Base-by-base conservation (phyloP, 2,113 vertebrate genomes). In the Labeo catla region DNA sequence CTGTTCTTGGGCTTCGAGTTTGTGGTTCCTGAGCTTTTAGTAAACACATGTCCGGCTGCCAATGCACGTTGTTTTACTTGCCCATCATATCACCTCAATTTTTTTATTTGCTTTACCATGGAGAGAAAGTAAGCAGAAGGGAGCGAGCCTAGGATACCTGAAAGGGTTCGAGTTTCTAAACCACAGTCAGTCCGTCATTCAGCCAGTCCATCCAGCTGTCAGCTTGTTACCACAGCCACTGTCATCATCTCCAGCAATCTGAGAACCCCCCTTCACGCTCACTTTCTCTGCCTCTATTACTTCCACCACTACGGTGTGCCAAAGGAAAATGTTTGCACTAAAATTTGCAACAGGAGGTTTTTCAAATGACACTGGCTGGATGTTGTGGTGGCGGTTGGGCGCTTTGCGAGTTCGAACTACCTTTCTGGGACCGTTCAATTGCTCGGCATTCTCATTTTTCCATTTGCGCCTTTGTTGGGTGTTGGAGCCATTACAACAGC, bases 161-260 rank as follows among this genome's bases (percentile, higher is more conserved):
- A 34, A 59, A 72, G 50, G 28, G 59, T 43, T 21, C 85, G 87
- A 87, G 81, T 91, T 90, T 90, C 47, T 77, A 76, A 91, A 91
- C 93, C 91, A 77, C 91, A 90, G 89, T 65, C 85, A 88, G 89
- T 91, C 90, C 5, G 9, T 81, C 77, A 45, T 59, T 86, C 66
- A 73, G 34, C 50, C 16, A 12, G 49, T 81, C 77, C 66, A 19
- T 74, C 21, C n/a, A 68, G 66, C 39, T 61, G 39, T 86, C 77
- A 61, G 90, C 65, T 76, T 89, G 91, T 83, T 88, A 92, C 89
- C 88, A 78, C 87, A 90, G 87, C 89, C 84, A 77, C 89, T 78
- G 83, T 73, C 66, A 73, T 73, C 68, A 84, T 84, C 63, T 84
- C 66, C 50, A 59, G 81, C 81, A 59, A 68, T 68, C 66, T 45